phyloP scores from a whole-genome alignment of 2,797 vertebrate species.

The Hyperoplus immaculatus region DNA sequence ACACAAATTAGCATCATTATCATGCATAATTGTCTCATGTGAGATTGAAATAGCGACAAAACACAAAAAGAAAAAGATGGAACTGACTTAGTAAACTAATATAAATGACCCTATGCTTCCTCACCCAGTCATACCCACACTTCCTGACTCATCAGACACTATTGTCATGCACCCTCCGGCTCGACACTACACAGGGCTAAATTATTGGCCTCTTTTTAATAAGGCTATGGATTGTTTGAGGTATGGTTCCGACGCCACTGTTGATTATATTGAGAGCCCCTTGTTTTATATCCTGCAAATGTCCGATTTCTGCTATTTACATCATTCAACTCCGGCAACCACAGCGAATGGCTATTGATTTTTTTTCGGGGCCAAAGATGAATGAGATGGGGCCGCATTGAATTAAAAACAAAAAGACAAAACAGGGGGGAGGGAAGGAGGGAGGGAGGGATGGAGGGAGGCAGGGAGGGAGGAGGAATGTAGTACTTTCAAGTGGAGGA shows the following conservation, averaged over 20 bases:
- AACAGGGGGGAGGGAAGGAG: slow-evolving; percentile 12
- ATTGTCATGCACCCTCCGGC: slow-evolving; percentile 59
- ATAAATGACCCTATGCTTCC: slow-evolving; percentile 22
- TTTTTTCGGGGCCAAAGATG: slow-evolving; percentile 53
- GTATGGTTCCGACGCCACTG: slow-evolving; percentile 59
- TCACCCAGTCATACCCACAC: slow-evolving; percentile 52
- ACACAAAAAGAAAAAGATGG: neutral
- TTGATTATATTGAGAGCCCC: slow-evolving; percentile 83
- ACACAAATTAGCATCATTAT: neutral
- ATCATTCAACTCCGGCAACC: slow-evolving; percentile 72
- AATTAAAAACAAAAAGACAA: slow-evolving; percentile 74
- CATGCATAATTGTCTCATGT: neutral
- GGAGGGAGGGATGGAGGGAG: neutral
- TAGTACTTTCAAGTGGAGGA: neutral
- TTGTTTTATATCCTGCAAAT: slow-evolving; percentile 84
- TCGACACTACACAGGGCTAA: slow-evolving; percentile 54
- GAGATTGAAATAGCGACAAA: neutral
- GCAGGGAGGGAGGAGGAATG: neutral
- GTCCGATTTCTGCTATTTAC: slow-evolving; percentile 86
- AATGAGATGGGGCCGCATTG: slow-evolving; percentile 62
- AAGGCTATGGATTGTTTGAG: slow-evolving; percentile 85
- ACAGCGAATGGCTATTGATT: slow-evolving; percentile 83
- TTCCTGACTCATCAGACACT: slow-evolving; percentile 76
- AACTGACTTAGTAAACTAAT: slow-evolving; percentile 26
- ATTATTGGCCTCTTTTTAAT: slow-evolving; percentile 83